phyloP scores from a whole-genome alignment of 2,888 invertebrate species.

The Tribolium freemani region DNA sequence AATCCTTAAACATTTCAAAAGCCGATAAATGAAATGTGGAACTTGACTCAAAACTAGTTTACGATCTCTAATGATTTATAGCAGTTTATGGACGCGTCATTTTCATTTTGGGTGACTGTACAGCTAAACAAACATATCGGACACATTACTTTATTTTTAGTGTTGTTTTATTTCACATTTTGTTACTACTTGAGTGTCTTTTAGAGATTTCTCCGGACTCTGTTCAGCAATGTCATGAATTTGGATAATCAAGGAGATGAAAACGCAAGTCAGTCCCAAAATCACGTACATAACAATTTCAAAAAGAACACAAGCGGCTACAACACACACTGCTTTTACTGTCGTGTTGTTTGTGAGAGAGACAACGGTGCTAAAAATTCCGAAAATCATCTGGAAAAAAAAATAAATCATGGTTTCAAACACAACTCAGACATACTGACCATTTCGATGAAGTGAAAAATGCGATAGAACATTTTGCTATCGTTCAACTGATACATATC shows the following conservation, averaged over 20 bases:
- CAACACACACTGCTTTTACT: background rate
- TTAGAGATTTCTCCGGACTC: background rate
- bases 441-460: conserved; percentile 4
- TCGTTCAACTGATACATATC: conserved; percentile 1
- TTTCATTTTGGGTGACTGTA: too few species aligned
- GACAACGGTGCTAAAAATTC: background rate
- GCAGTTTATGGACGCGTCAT: too few species aligned
- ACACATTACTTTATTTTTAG: background rate
- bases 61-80: too few species aligned
- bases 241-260: conserved; percentile 14
- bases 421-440: background rate
- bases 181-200: background rate
- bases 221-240: conserved; percentile 9
- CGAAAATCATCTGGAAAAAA: conserved; percentile 6
- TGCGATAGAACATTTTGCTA: conserved; percentile 5
- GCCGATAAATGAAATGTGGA: too few species aligned
- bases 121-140: background rate
- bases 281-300: conserved; percentile 23
- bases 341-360: background rate
- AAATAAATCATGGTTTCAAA: background rate
- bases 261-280: conserved; percentile 13
- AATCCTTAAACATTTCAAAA: too few species aligned
- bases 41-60: too few species aligned
- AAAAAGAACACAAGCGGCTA: background rate
- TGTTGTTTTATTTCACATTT: background rate